Percentiles rank a stretch among this genome's conserved stretches.
These are phyloP conservation scores for Acrocephalus scirpaceus DNA, from an alignment of 2,797 vertebrate species.

Conservation along the genomic window DNA sequence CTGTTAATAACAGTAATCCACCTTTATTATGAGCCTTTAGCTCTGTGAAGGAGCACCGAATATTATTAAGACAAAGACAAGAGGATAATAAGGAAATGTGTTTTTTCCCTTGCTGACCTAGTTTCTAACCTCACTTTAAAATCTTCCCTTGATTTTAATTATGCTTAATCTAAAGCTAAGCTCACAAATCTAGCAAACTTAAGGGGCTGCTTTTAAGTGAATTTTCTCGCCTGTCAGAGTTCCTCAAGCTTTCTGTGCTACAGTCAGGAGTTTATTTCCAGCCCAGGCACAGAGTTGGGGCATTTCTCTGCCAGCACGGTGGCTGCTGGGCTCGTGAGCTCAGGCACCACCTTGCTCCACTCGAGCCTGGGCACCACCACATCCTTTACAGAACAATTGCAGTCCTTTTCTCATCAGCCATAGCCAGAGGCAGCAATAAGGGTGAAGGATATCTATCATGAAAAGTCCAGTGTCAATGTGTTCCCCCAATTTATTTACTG, in stretches of 20 bases:
- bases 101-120: slow-evolving; percentile 48
- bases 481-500: slow-evolving; percentile 88
- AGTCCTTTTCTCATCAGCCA: slow-evolving; percentile 74
- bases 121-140: slow-evolving; percentile 58
- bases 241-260: neutral
- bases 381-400: slow-evolving; percentile 66
- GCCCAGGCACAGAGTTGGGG: neutral
- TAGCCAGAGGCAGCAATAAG: slow-evolving; percentile 82
- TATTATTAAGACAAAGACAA: slow-evolving; percentile 43
- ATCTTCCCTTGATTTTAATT: slow-evolving; percentile 55
- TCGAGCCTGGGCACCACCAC: slow-evolving; percentile 47
- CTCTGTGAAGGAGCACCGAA: neutral
- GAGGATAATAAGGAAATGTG: slow-evolving; percentile 36
- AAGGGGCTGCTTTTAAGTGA: slow-evolving; percentile 47
- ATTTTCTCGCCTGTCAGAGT: slow-evolving; percentile 26
- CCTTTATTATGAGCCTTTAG: slow-evolving; percentile 43
- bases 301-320: neutral
- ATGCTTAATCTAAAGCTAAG: slow-evolving; percentile 55
- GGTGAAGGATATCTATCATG: slow-evolving; percentile 84
- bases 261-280: slow-evolving; percentile 20
- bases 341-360: slow-evolving; percentile 51
- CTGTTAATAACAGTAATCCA: slow-evolving; percentile 48
- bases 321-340: neutral
- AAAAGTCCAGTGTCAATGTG: slow-evolving; percentile 85
- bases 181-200: slow-evolving; percentile 50